phyloP scores from a whole-genome alignment of 2,888 invertebrate genomes.

The Drosophila atroscutellata region DNA sequence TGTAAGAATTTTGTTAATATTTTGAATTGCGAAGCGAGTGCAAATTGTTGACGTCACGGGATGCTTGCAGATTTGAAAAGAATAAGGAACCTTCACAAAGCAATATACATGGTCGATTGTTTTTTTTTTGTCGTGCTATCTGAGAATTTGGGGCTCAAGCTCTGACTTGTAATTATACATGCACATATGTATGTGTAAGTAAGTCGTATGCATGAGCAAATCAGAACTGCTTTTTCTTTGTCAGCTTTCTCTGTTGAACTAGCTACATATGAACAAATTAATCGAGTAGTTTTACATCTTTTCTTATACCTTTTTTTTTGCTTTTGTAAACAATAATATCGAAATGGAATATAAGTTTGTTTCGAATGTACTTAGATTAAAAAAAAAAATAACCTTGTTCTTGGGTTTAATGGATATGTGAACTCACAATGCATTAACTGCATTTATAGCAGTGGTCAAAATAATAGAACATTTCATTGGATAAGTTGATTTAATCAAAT shows the following conservation, averaged over 20 bases:
- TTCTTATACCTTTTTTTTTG: neutral
- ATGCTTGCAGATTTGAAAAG: neutral
- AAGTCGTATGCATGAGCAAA: neutral
- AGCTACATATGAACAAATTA: too few relatives aligned
- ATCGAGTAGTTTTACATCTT: neutral
- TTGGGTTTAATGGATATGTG: neutral
- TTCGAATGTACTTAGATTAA: neutral
- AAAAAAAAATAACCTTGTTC: neutral
- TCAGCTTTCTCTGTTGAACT: neutral
- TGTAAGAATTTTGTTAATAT: neutral
- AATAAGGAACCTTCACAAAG: conserved; percentile 5
- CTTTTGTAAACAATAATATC: neutral
- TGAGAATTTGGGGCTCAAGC: conserved; percentile 1
- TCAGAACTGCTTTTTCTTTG: neutral
- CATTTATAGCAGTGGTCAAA: neutral
- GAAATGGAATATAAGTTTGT: neutral
- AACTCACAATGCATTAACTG: neutral
- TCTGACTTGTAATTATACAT: neutral
- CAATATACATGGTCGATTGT: neutral
- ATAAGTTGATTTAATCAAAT: neutral
- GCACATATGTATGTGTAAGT: neutral
- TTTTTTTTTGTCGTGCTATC: neutral
- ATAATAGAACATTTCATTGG: neutral
- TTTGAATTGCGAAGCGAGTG: neutral
- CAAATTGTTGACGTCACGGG: neutral